These are phyloP conservation scores for Leucophenga maculata DNA, from an alignment of 2,888 invertebrate species.

Conservation along the genomic window DNA sequence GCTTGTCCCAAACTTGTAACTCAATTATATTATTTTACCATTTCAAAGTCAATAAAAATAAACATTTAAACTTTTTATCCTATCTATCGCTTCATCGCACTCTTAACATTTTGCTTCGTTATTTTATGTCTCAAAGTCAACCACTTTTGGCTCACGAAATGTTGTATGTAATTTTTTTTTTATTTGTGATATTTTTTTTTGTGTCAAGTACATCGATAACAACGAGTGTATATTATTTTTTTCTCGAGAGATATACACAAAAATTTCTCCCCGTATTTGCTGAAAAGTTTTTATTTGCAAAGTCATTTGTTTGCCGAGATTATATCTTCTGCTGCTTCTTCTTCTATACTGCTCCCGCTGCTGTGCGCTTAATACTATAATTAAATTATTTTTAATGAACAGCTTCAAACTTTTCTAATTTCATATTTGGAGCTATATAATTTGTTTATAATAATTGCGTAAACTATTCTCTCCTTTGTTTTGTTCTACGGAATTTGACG, in stretches of 20 bases:
- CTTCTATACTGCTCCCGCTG: no score
- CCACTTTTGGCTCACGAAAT: slow-evolving; percentile 40
- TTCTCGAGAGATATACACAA: background rate
- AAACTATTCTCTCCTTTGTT: no score
- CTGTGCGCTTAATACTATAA: slow-evolving; percentile 6
- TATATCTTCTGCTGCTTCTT: background rate
- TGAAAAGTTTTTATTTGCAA: background rate
- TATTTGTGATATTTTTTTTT: slow-evolving; percentile 25
- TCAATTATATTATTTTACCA: background rate
- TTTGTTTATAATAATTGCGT: slow-evolving; percentile 17
- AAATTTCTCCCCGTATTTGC: background rate
- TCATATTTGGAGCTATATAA: slow-evolving; percentile 2
- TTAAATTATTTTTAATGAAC: slow-evolving; percentile 20
- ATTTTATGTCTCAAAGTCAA: slow-evolving; percentile 54
- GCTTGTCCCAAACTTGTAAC: no score
- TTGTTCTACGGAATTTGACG: background rate
- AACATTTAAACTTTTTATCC: slow-evolving; percentile 29
- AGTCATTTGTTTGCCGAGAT: background rate
- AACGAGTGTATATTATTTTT: slow-evolving; percentile 3
- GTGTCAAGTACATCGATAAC: slow-evolving; percentile 52
- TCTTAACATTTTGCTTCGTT: slow-evolving; percentile 31
- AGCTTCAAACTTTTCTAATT: slow-evolving; percentile 19
- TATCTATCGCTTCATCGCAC: slow-evolving; percentile 17
- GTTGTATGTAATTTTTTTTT: slow-evolving; percentile 28
- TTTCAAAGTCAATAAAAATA: slow-evolving; percentile 37